A percentile compares a stretch with the other conserved stretches of the same genome.
Evolutionary conservation across 2,113 vertebrate genomes (phyloP).

Genomic region (Periophthalmodon schlosseri): DNA sequence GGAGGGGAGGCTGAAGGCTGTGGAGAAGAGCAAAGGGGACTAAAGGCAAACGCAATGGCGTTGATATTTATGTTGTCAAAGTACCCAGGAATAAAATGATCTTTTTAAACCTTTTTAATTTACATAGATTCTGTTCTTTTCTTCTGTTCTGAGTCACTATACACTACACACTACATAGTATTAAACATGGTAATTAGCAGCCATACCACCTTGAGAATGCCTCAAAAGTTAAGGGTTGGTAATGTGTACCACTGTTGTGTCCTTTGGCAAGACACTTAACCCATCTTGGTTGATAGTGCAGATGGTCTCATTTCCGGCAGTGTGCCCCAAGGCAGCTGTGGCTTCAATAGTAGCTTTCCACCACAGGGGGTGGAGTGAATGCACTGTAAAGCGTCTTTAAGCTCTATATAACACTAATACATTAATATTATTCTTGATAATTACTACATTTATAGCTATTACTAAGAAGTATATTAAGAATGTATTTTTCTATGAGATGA

Average conservation of each 20-base stretch:
- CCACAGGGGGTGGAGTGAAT: not conserved
- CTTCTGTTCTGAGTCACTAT: not conserved
- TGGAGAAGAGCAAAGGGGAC: conserved; percentile 66
- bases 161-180: not conserved
- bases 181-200: not conserved
- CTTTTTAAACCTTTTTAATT: conserved; percentile 53
- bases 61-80: conserved; percentile 45
- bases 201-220: not conserved
- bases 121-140: not conserved
- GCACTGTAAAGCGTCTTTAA: not conserved
- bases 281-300: too few species aligned
- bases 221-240: not conserved
- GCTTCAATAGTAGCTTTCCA: not conserved
- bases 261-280: too few species aligned
- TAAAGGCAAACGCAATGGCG: conserved; percentile 31
- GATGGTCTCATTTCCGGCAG: too few species aligned
- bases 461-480: too few species aligned
- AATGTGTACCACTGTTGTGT: too few species aligned
- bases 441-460: too few species aligned
- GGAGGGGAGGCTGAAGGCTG: conserved; percentile 67
- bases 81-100: conserved; percentile 58
- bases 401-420: too few species aligned
- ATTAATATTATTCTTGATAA: too few species aligned
- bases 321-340: not conserved
- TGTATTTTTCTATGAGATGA: not conserved